Evolutionary conservation across 2,797 vertebrate genomes (phyloP), one percentile per base, ranked within the genome.

Genomic region (Valencia hispanica): DNA sequence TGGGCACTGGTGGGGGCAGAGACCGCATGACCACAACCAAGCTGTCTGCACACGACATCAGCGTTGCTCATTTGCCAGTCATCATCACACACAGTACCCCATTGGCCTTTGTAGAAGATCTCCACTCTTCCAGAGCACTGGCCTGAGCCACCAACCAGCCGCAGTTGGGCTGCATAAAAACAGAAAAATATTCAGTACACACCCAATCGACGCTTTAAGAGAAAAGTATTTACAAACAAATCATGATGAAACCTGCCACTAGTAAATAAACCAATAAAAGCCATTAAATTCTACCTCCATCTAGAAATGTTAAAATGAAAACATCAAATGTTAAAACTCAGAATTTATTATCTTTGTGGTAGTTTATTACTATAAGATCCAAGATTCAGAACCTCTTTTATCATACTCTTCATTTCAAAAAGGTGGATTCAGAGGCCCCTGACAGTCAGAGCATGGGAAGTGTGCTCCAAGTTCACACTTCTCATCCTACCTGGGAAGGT

Each of bases 51-150:
- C 5, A 94, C 91, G 41, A 95, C 94, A 39, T 86, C 73, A 0
- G 86, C 92, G 1, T 79, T 87, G 14, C 0, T 0, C 22, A 94
- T 30, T 20, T 71, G 43, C 91, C 92, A 95, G 4, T 89, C 89
- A 18, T 94, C 89, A 25, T 93, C 91, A 73, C 94, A 95, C 27
- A 94, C 90, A 0, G 92, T 94, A 63, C 94, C 94, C 94, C 94
- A 95, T 51, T 84, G 45, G 82, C 89, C 61, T 83, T 86, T 86
- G 30, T 87, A 73, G 65, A 84, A 41, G 68, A 95, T 0, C 86
- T 95, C 94, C 79, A 95, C 76, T 72, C 94, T 81, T 11, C 94
- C 94, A 0, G 94, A 93, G 78, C 94, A 95, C 36, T 79, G 8
- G 50, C 78, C 25, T 18, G 69, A 11, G 57, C 93, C 89, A 0